Evolutionary conservation across 1,140 invertebrate species (phyloP), one percentile per base, ranked within the genome.

Genomic region (Drosophila ambigua): DNA sequence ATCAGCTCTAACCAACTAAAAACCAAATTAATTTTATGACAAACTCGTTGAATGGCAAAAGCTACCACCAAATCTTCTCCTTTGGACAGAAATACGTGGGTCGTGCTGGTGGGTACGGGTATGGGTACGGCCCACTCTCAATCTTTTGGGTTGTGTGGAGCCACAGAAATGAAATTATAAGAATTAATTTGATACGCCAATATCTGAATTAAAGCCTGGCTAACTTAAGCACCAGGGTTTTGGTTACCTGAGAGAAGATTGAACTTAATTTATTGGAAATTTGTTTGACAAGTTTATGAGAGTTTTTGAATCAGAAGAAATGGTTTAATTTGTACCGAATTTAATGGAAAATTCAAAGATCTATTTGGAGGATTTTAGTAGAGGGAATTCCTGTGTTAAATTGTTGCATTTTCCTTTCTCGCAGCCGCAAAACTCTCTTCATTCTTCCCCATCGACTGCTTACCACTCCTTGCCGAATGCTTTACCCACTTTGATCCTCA

Each of bases 1-100:
- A 72, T 20, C 20, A 20, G 2, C 20, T 20, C 44, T 39, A 26
- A 23, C 48, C 66, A 80, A 43, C 61, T 75, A 64, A 77, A 72
- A 75, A 58, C 61, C 67, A 83, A 87, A 87, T 87, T 85, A 87
- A 87, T 79, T 88, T 73, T 81, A 88, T 82, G 83, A 88, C 83
- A 87, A 88, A 81, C 82, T 85, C 53, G 82, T 67, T 77, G 64
- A 87, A 87, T 79, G 68, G 44, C 71, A 53, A 75, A 71, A 60
- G 81, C 77, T 81, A 87, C 82, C 63, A 75, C 39, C 15, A 46
- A 20, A 28, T 45, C 11, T 26, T 24, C 15, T 57, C 44, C 53
- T 49, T 31, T 16, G 57, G 66, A 66, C 48, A n/a, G 26, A 28
- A 11, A 43, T 28, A 57, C 64, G 65, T 63, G 52, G 64, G 55